A percentile compares a stretch with the other conserved stretches of the same genome.
These are phyloP conservation scores for Drosophila sp. DNA, from an alignment of 1,140 invertebrate species.

Conservation along the genomic window DNA sequence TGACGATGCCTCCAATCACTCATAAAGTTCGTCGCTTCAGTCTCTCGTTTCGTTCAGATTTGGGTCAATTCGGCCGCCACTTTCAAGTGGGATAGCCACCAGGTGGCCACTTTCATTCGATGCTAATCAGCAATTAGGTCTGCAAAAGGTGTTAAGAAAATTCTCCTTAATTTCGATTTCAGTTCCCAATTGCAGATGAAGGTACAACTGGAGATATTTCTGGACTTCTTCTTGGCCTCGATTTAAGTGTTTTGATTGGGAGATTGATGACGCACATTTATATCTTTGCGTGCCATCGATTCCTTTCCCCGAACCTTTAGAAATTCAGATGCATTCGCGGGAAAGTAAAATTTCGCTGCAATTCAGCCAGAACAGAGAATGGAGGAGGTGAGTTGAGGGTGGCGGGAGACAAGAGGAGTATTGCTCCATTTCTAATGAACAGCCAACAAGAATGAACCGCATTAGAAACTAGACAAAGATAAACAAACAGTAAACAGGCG, in stretches of 20 bases:
- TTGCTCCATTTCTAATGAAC: conserved; percentile 58
- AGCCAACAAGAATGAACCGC: conserved; percentile 4
- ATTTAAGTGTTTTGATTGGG: not conserved
- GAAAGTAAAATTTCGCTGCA: conserved; percentile 53
- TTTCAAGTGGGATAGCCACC: conserved; percentile 35
- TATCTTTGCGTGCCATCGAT: conserved; percentile 45
- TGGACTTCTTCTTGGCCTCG: conserved; percentile 6
- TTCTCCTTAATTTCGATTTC: conserved; percentile 24
- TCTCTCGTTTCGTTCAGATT: conserved; percentile 45
- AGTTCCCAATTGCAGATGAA: conserved; percentile 11
- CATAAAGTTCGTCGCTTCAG: conserved; percentile 53
- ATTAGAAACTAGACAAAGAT: not conserved
- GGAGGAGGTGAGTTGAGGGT: not conserved
- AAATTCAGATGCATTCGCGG: conserved; percentile 39
- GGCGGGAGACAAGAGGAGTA: not conserved
- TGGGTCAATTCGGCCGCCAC: conserved; percentile 44
- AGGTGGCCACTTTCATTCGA: conserved; percentile 45
- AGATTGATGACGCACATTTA: conserved; percentile 42
- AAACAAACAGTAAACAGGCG: conserved; percentile 1
- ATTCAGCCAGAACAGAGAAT: not conserved
- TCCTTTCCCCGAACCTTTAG: conserved; percentile 42
- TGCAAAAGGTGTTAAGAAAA: conserved; percentile 24
- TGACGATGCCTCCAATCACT: conserved; percentile 32
- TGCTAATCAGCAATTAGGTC: conserved; percentile 65
- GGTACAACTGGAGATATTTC: conserved; percentile 34